phyloP scores from a whole-genome alignment of 2,113 vertebrate species.

The Chionis minor region DNA sequence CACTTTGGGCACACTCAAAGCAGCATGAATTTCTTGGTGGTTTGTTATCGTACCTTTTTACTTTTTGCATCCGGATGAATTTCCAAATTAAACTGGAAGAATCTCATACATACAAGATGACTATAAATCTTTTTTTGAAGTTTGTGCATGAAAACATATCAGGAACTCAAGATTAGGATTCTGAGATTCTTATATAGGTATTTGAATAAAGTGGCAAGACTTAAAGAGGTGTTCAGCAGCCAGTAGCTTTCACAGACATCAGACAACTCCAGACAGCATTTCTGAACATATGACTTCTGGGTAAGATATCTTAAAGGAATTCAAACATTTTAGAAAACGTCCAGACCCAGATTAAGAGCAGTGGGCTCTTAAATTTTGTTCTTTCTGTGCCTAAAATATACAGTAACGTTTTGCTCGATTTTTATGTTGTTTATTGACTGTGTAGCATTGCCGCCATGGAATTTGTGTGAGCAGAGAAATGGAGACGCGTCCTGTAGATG shows the following conservation, averaged over 20 bases:
- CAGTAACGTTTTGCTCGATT: background rate
- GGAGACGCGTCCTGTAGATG: constrained; percentile 86
- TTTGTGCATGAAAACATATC: background rate
- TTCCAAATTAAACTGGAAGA: background rate
- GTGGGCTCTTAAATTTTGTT: background rate
- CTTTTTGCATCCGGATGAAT: background rate
- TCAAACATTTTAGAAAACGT: background rate
- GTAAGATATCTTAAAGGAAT: background rate
- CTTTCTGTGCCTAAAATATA: background rate
- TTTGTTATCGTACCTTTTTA: background rate
- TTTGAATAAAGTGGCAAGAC: background rate
- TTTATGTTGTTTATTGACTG: constrained; percentile 12
- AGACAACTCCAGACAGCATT: background rate
- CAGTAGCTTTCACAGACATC: background rate
- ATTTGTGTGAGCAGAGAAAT: constrained; percentile 90
- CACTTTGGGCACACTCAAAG: background rate
- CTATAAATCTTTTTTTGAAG: background rate
- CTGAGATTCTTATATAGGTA: background rate
- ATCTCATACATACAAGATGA: background rate
- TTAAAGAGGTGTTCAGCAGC: background rate
- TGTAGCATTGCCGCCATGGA: constrained; percentile 90
- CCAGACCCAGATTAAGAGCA: background rate
- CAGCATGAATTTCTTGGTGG: background rate
- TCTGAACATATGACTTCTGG: background rate
- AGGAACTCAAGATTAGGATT: background rate